Evolutionary conservation across 2,113 vertebrate genomes (phyloP).

Genomic region (Ammodytes marinus): DNA sequence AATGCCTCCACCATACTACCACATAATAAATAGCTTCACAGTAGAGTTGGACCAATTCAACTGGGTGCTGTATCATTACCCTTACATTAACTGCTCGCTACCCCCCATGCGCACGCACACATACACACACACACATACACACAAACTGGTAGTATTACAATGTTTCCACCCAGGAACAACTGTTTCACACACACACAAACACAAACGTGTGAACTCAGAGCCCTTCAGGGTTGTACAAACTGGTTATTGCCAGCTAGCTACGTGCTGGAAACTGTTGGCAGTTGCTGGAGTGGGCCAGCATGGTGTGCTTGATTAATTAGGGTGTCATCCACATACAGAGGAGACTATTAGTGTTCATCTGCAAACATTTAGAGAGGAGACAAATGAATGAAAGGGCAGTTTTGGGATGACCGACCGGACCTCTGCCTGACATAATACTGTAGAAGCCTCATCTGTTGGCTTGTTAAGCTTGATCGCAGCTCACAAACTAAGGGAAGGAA

Average conservation of each 20-base stretch:
- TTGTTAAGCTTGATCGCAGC: neutral
- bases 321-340: constrained; percentile 73
- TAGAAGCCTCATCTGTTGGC: neutral
- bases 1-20: constrained; percentile 46
- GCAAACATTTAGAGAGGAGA: constrained; percentile 75
- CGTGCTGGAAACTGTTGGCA: constrained; percentile 65
- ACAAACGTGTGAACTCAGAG: constrained; percentile 30
- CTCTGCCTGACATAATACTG: neutral
- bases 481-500: neutral
- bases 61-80: constrained; percentile 40
- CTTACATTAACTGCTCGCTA: constrained; percentile 8
- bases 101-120: constrained; percentile 2
- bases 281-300: constrained; percentile 49
- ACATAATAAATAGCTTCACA: constrained; percentile 48
- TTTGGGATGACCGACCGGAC: constrained; percentile 10
- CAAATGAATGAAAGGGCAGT: constrained; percentile 35
- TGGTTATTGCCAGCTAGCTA: constrained; percentile 62
- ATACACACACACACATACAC: constrained; percentile 8
- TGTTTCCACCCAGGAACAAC: constrained; percentile 26
- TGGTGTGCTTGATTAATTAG: constrained; percentile 78
- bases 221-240: constrained; percentile 65
- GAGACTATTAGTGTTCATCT: constrained; percentile 79
- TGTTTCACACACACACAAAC: constrained; percentile 34
- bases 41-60: constrained; percentile 39
- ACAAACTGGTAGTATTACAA: constrained; percentile 26